Evolutionary conservation across 37 sponge, comb jelly and placozoan genomes (phyloP).

Genomic region (Aplysina aerophoba): DNA sequence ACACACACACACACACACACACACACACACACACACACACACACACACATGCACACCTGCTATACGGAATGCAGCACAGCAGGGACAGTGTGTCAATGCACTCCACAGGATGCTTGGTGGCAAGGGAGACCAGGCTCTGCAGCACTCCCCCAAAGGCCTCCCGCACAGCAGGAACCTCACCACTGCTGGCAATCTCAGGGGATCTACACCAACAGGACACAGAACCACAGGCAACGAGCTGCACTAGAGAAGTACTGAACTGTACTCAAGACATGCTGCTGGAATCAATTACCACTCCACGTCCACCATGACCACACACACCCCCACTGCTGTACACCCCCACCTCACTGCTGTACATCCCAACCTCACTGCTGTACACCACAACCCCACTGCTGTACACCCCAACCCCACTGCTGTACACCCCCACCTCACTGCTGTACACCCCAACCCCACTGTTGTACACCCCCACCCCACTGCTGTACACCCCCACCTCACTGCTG

Average conservation of each 20-base stretch:
- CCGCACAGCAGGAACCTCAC: slow-evolving; percentile 63
- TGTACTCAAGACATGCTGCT: no score
- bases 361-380: not conserved
- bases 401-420: not conserved
- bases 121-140: slow-evolving; percentile 73
- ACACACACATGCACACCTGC: slow-evolving; percentile 43
- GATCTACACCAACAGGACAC: not conserved
- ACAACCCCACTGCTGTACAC: not conserved
- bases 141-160: slow-evolving; percentile 76
- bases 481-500: not conserved
- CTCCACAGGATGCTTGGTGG: slow-evolving; percentile 71
- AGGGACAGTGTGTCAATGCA: slow-evolving; percentile 88
- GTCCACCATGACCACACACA: no score
- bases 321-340: not conserved
- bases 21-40: slow-evolving; percentile 6
- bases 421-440: not conserved
- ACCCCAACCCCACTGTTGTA: not conserved
- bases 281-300: no score
- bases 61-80: slow-evolving; percentile 83
- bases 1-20: slow-evolving; percentile 18
- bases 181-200: slow-evolving; percentile 35
- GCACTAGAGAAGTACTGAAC: no score
- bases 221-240: not conserved
- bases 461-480: not conserved
- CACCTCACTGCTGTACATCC: not conserved